phyloP scores from a whole-genome alignment of 2,113 vertebrate genomes.

The Ifrita kowaldi region DNA sequence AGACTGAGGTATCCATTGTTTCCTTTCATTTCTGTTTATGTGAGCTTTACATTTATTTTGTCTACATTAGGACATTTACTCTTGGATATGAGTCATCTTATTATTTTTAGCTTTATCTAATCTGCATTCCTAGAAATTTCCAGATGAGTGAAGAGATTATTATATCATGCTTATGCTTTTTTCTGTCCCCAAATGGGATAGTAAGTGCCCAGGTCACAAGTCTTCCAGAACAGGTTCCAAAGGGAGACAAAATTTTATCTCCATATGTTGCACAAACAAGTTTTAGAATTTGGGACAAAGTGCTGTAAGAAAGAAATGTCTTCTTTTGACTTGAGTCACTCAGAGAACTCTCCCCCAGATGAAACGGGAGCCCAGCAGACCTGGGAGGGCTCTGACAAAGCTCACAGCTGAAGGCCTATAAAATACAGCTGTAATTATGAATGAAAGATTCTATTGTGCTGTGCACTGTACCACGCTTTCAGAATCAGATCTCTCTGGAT shows the following conservation, averaged over 20 bases:
- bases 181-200: fast-evolving
- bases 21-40: background rate
- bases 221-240: background rate
- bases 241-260: background rate
- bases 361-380: background rate
- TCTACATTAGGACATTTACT: background rate
- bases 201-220: background rate
- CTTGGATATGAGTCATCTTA: background rate
- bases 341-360: background rate
- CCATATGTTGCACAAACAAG: background rate
- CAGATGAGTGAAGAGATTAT: background rate
- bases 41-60: background rate
- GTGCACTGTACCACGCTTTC: background rate
- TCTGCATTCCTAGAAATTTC: background rate
- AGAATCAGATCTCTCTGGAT: background rate
- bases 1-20: background rate
- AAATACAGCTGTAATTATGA: background rate
- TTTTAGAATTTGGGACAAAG: background rate
- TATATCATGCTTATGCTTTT: background rate
- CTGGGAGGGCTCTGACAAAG: background rate
- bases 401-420: background rate
- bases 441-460: background rate
- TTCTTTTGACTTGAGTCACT: background rate
- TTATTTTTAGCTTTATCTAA: background rate
- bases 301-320: background rate